Evolutionary conservation across 2,113 vertebrate species (phyloP), one percentile per base, ranked within the genome.

Genomic region (Odocoileus hemionus): DNA sequence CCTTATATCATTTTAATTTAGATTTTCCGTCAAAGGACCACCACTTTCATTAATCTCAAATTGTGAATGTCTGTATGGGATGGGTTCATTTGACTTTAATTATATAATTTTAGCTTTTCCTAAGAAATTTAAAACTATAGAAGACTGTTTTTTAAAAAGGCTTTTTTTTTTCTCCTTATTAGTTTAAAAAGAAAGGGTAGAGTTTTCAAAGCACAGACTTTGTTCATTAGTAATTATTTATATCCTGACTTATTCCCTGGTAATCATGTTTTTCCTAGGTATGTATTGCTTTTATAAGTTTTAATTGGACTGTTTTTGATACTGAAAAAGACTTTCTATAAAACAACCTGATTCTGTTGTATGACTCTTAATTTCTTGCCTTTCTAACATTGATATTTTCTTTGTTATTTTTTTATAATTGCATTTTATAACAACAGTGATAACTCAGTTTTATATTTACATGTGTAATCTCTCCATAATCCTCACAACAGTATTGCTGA

Each of bases 381-480:
- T 60, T 33, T 7, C 36, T 86, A 67, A 90, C 21, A 36, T 36
- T 58, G 82, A 26, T 64, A 33, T 83, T 95, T 92, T 93, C 54
- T 94, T 96, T n/a, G 28, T 88, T 91, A 45, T 54, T 50, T 50
- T 50, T 50, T 96, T 74, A 33, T 91, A 79, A 84, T 88, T 87
- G 6, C n/a, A 84, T 97, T 95, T 91, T 96, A 85, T 80, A 76
- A 61, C 14, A 84, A 7, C 25, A 67, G 7, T n/a, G 36, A 87
- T 84, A 43, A 23, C 50, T 95, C 60, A 92, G 10, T 86, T 86
- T 89, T 86, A 30, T 50, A 86, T 55, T 95, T 91, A 61, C 26
- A 7, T 28, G 26, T 82, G 25, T 47, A 60, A 60, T 85, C 11
- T 87, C 26, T 30, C 54, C 74, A 45, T 45, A 28, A 84, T 58